Percentiles rank a stretch among this genome's conserved stretches.
Conservation (phyloP, 2,888 invertebrate genomes). For the Patella depressa region DNA sequence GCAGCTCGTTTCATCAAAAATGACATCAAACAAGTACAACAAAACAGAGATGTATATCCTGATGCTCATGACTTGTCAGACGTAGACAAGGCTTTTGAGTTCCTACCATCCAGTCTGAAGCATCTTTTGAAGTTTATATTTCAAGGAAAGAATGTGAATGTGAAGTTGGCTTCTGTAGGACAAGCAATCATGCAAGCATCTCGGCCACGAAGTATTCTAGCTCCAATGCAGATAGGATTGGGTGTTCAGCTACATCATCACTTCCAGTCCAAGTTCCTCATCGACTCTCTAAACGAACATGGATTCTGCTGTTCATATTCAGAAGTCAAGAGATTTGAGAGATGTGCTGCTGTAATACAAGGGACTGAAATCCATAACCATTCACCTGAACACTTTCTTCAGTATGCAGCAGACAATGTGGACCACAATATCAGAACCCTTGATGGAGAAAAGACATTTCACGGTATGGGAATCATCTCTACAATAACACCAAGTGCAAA, state of each 20-base stretch:
- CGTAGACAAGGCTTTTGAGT: too few relatives aligned
- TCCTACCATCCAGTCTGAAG: too few relatives aligned
- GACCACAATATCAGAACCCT: too few relatives aligned
- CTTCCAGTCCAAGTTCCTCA: neutral
- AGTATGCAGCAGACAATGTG: too few relatives aligned
- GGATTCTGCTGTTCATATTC: neutral
- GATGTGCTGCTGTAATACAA: neutral
- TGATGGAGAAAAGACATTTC: too few relatives aligned
- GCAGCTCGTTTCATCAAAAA: neutral
- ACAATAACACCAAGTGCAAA: too few relatives aligned
- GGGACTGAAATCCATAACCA: too few relatives aligned
- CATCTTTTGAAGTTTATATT: neutral
- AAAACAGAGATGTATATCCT: too few relatives aligned
- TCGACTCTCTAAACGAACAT: neutral
- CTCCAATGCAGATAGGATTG: neutral
- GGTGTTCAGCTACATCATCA: neutral
- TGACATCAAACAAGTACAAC: neutral
- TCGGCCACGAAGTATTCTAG: neutral
- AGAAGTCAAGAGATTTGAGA: neutral
- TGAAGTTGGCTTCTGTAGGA: too few relatives aligned
- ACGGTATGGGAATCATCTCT: too few relatives aligned
- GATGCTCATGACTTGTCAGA: too few relatives aligned
- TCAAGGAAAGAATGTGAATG: neutral
- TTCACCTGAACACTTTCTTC: too few relatives aligned
- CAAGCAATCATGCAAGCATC: neutral